Percentiles rank a stretch among this genome's conserved stretches.
phyloP scores from a whole-genome alignment of 2,888 invertebrate genomes.

The Beris morrisii region DNA sequence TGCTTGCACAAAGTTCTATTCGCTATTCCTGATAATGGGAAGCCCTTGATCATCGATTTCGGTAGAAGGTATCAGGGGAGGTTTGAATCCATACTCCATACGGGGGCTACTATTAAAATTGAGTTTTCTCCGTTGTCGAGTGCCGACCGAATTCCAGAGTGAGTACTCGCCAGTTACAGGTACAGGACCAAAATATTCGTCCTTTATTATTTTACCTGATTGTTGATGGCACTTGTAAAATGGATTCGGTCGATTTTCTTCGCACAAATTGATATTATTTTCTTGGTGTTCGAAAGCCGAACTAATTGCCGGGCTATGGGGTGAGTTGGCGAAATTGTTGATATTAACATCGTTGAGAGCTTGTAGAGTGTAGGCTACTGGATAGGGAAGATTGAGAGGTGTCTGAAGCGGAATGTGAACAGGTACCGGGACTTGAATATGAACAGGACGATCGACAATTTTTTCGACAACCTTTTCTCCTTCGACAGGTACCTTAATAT shows the following conservation, averaged over 20 bases:
- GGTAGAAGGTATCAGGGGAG: constrained; percentile 77
- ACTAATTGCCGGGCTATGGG: too few species aligned
- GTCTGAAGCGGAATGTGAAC: constrained; percentile 47
- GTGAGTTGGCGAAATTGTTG: too few species aligned
- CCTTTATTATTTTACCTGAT: constrained; percentile 27
- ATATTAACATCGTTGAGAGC: too few species aligned
- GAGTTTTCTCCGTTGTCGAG: constrained; percentile 51
- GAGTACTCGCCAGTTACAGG: constrained; percentile 52
- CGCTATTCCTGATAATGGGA: constrained; percentile 50
- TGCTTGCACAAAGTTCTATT: too few species aligned
- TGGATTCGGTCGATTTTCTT: constrained; percentile 30
- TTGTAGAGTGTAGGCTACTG: constrained; percentile 35
- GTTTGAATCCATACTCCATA: constrained; percentile 81
- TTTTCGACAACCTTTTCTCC: constrained; percentile 54
- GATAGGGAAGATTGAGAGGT: constrained; percentile 44
- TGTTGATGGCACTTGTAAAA: too few species aligned
- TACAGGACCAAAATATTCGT: constrained; percentile 59
- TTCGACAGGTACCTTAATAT: constrained; percentile 59
- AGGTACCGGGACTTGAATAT: constrained; percentile 45
- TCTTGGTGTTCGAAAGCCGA: too few species aligned
- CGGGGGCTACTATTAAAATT: constrained; percentile 67
- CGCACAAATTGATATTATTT: constrained; percentile 39
- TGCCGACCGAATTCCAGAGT: constrained; percentile 28
- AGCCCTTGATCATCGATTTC: constrained; percentile 75
- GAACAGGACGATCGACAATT: constrained; percentile 53